Percentiles rank a stretch among this genome's conserved stretches.
phyloP scores from a whole-genome alignment of 1,140 invertebrate species.

The Brachystomella parvula region DNA sequence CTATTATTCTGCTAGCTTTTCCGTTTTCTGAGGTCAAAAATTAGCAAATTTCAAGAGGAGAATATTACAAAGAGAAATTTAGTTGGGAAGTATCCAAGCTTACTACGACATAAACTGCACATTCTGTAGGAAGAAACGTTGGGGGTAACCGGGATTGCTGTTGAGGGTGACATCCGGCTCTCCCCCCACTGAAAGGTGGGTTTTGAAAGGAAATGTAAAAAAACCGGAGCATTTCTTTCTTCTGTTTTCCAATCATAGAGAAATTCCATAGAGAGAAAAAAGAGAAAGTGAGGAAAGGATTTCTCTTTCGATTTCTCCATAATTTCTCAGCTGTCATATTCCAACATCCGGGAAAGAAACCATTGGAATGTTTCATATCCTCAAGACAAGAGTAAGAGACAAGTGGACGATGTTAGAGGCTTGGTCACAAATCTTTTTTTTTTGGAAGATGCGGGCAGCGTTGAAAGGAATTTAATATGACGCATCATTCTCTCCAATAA shows the following conservation, averaged over 20 bases:
- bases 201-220: not conserved
- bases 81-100: not conserved
- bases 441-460: too few species aligned
- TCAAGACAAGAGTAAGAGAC: too few species aligned
- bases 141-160: conserved; percentile 27
- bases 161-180: not conserved
- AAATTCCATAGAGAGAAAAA: conserved; percentile 26
- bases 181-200: not conserved
- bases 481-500: too few species aligned
- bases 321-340: conserved; percentile 23
- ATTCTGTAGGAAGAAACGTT: conserved; percentile 16
- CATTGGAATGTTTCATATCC: too few species aligned
- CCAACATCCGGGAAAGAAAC: not conserved
- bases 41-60: too few species aligned
- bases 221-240: not conserved
- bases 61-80: too few species aligned
- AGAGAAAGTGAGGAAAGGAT: conserved; percentile 8
- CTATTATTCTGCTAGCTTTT: too few species aligned
- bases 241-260: conserved; percentile 28
- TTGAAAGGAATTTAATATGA: too few species aligned
- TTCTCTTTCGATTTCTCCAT: conserved; percentile 30
- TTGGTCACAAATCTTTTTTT: too few species aligned
- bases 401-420: too few species aligned
- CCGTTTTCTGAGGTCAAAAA: too few species aligned
- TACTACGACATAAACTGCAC: not conserved